Conservation (phyloP, 2,113 vertebrate species). For the Nannobrachium achirus region DNA sequence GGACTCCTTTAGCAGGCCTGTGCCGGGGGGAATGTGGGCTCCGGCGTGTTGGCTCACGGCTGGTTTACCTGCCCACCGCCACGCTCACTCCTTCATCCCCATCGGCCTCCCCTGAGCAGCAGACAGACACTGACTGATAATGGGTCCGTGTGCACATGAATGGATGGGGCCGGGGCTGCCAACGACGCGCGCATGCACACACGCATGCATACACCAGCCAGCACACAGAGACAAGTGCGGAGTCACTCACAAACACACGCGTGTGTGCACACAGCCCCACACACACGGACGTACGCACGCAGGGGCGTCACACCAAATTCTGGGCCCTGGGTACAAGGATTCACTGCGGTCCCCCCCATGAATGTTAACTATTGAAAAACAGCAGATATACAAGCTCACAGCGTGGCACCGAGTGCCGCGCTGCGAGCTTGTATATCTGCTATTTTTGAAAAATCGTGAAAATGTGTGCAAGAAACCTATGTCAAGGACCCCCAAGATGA, state of each 20-base stretch:
- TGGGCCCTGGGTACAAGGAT: too few species aligned
- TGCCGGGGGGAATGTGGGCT: slow-evolving; percentile 64
- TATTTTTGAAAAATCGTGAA: too few species aligned
- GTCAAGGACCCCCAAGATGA: too few species aligned
- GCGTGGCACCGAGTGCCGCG: too few species aligned
- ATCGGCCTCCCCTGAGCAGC: slow-evolving; percentile 63
- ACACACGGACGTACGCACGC: slow-evolving; percentile 27
- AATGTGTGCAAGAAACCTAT: too few species aligned
- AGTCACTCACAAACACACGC: not conserved
- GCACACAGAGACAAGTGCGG: slow-evolving; percentile 8
- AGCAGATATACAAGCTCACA: too few species aligned
- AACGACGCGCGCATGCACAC: slow-evolving; percentile 48
- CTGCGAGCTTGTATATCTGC: too few species aligned
- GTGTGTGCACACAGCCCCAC: too few species aligned
- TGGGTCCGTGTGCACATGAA: slow-evolving; percentile 70
- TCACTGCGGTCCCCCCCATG: too few species aligned
- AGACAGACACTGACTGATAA: slow-evolving; percentile 71
- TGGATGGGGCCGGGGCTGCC: slow-evolving; percentile 58
- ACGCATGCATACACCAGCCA: slow-evolving; percentile 1
- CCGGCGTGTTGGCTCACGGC: slow-evolving; percentile 73
- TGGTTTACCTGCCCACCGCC: slow-evolving; percentile 80
- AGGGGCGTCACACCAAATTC: too few species aligned
- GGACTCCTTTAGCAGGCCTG: slow-evolving; percentile 76
- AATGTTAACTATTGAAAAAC: too few species aligned
- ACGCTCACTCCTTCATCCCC: slow-evolving; percentile 76